Evolutionary conservation across 2,888 invertebrate species (phyloP), one percentile per base, ranked within the genome.

Genomic region (Drosophila mimica): DNA sequence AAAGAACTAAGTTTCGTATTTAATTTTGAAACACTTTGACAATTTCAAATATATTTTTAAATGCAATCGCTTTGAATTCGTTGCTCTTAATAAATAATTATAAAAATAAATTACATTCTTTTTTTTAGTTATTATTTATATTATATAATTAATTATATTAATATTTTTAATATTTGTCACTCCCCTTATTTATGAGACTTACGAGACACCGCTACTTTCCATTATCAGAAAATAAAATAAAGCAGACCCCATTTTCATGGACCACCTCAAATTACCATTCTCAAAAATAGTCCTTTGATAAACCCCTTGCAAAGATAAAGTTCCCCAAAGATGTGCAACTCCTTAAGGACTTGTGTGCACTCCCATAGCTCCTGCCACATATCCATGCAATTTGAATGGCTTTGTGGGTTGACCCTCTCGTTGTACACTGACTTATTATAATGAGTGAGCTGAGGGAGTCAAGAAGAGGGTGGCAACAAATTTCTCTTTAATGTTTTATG

Each of bases 401-500:
- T 25, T 36, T 68, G 67, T 49, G 15, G 68, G 33, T 48, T 40
- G 34, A 52, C 38, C 54, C 54, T 31, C 11, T 9, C 25, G 46
- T 48, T 7, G 38, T 53, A 53, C 69, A 28, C 59, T 70, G 70
- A 33, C 43, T 52, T 48, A 30, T 30, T 25, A 53, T 51, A 38
- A 34, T 46, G 38, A 38, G 28, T 25, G 25, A 46, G 31, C 31
- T 25, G 25, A 46, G 31, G 4, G 36, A 6, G 46, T 15, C 25
- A 33, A 30, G 51, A 46, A 30, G 51, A 1, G 60, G 36, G 60
- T 38, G 64, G 20, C 34, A 15, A 72, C 40, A 63, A 72, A 72
- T 43, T 33, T 59, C 64, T 15, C 72, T 72, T 72, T 72, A 72
- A 72, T 72, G 72, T 72, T 56, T 38, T 66, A 31, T 62, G 11